Conservation (phyloP, 2,113 vertebrate genomes). For the Felis chaus region DNA sequence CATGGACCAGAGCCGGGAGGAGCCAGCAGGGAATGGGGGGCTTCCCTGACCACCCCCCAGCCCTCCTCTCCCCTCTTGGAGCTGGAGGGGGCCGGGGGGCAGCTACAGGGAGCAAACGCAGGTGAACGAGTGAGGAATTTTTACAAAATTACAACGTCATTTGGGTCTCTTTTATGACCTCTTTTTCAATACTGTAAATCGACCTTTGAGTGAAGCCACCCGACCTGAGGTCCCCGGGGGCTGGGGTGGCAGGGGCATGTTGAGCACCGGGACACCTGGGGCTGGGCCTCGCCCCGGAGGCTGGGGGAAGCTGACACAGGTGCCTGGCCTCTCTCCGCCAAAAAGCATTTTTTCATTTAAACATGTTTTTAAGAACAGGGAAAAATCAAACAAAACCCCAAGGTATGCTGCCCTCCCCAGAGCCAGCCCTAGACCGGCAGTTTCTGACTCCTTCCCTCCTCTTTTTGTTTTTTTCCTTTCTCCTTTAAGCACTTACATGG, state of each 20-base stretch:
- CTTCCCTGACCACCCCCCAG: slow-evolving; percentile 89
- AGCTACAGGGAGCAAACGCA: slow-evolving; percentile 73
- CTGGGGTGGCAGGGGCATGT: slow-evolving; percentile 4
- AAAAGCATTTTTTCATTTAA: slow-evolving; percentile 62
- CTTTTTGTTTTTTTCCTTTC: slow-evolving; percentile 41
- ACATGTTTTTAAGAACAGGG: slow-evolving; percentile 76
- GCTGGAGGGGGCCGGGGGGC: slow-evolving; percentile 68
- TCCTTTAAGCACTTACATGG: slow-evolving; percentile 87
- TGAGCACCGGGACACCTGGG: slow-evolving; percentile 50
- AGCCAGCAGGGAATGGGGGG: slow-evolving; percentile 84
- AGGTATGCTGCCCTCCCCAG: slow-evolving; percentile 45
- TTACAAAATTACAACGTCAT: slow-evolving; percentile 86
- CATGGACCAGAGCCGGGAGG: slow-evolving; percentile 88
- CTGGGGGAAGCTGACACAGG: slow-evolving; percentile 47
- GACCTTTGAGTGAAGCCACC: slow-evolving; percentile 72
- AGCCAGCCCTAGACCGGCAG: not conserved
- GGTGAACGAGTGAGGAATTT: slow-evolving; percentile 82
- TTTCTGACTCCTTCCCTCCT: slow-evolving; percentile 24
- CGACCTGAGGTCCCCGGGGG: slow-evolving; percentile 50
- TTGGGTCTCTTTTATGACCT: slow-evolving; percentile 90
- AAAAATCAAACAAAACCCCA: slow-evolving; percentile 61
- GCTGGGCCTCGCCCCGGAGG: slow-evolving; percentile 66
- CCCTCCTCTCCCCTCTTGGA: slow-evolving; percentile 75
- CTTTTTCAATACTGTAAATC: slow-evolving; percentile 88
- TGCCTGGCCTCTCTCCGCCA: slow-evolving; percentile 70